Evolutionary conservation across 2,888 invertebrate genomes (phyloP).

Genomic region (Ditula angustiorana): DNA sequence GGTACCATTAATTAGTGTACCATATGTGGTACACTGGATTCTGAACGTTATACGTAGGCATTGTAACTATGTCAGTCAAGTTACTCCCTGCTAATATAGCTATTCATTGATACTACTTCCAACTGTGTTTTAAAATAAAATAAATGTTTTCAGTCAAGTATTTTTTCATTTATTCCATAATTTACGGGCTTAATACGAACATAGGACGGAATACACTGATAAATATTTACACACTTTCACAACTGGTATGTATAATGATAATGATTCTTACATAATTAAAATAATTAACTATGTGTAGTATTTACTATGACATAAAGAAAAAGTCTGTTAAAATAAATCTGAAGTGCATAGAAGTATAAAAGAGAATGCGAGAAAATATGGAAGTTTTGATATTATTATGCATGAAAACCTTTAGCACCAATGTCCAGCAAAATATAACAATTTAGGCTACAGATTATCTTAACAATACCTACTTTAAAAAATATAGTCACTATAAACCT

Average conservation of each 20-base stretch:
- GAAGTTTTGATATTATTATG: not conserved
- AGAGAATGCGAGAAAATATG: not conserved
- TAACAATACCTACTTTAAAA: not conserved
- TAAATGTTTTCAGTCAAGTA: slow-evolving; percentile 47
- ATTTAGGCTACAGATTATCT: slow-evolving; percentile 35
- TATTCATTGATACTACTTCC: slow-evolving; percentile 50
- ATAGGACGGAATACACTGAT: slow-evolving; percentile 46
- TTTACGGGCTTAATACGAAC: slow-evolving; percentile 26
- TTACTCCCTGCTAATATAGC: slow-evolving; percentile 2
- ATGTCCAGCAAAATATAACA: slow-evolving; percentile 58
- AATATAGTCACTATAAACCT: not conserved
- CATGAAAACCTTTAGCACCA: slow-evolving; percentile 63
- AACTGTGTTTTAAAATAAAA: slow-evolving; percentile 51
- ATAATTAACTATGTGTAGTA: not conserved
- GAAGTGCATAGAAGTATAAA: not conserved
- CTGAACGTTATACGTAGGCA: too few relatives aligned
- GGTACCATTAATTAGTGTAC: not conserved
- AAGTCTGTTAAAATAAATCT: not conserved
- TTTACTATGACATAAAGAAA: not conserved
- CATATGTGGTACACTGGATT: not conserved
- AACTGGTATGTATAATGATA: slow-evolving; percentile 14
- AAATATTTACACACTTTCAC: slow-evolving; percentile 46
- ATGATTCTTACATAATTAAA: not conserved
- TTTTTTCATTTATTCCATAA: slow-evolving; percentile 48
- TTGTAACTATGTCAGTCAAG: not conserved